These are phyloP conservation scores for Xyliphius kryptos DNA, from an alignment of 2,113 vertebrate species.

Conservation along the genomic window DNA sequence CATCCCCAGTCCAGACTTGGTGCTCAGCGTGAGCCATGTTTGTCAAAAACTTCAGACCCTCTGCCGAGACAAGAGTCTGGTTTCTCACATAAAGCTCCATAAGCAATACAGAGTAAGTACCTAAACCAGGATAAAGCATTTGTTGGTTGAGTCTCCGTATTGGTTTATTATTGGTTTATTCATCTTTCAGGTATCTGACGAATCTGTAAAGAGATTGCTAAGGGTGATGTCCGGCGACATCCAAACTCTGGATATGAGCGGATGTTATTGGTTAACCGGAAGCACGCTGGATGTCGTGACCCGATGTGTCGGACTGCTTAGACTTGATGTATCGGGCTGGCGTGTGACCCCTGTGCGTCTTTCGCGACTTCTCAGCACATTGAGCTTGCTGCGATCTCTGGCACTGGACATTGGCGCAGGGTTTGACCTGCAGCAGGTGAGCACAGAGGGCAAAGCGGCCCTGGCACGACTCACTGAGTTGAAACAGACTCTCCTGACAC, in stretches of 20 bases:
- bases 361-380: conserved; percentile 79
- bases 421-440: conserved; percentile 80
- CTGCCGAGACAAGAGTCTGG: conserved; percentile 85
- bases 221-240: conserved; percentile 73
- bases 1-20: conserved; percentile 78
- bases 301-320: conserved; percentile 77
- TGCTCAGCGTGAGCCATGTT: conserved; percentile 75
- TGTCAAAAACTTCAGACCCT: conserved; percentile 78
- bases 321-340: conserved; percentile 83
- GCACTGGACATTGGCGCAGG: conserved; percentile 81
- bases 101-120: conserved; percentile 84
- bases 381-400: conserved; percentile 73
- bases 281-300: conserved; percentile 72
- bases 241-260: conserved; percentile 80
- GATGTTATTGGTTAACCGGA: conserved; percentile 88
- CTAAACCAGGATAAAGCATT: neutral
- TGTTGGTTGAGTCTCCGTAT: neutral
- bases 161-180: too few relatives aligned
- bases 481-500: conserved; percentile 85
- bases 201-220: conserved; percentile 71
- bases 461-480: conserved; percentile 80
- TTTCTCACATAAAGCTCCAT: conserved; percentile 73
- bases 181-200: conserved; percentile 69
- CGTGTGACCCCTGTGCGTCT: conserved; percentile 79
- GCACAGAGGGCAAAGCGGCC: conserved; percentile 79